These are phyloP conservation scores for Mormoops blainvillei DNA, from an alignment of 2,113 vertebrate species.

Conservation along the genomic window DNA sequence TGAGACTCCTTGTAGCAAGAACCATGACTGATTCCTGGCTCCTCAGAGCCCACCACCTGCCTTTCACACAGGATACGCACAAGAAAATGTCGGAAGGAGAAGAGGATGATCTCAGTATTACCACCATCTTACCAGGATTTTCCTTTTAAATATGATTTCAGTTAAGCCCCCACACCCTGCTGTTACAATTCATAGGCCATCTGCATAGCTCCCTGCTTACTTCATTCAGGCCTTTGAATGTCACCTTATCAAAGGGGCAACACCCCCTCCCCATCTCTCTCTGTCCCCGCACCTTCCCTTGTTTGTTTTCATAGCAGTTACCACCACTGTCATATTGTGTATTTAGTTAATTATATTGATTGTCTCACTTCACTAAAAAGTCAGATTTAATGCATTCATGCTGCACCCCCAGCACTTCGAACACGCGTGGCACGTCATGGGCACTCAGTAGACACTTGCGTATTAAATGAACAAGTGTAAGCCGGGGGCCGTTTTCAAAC, in stretches of 20 bases:
- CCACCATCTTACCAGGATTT: not conserved
- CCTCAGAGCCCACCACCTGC: not conserved
- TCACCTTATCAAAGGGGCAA: not conserved
- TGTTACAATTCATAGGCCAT: not conserved
- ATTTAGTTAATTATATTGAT: not conserved
- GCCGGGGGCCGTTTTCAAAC: not conserved
- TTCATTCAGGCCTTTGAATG: not conserved
- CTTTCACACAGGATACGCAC: not conserved
- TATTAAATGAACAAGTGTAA: not conserved
- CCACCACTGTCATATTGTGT: not conserved
- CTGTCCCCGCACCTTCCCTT: not conserved
- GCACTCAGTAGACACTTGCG: not conserved
- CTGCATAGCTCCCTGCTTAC: not conserved
- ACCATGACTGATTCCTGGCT: not conserved
- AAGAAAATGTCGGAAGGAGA: not conserved
- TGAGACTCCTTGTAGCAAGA: not conserved
- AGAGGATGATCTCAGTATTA: not conserved
- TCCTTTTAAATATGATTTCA: not conserved
- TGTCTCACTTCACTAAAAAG: not conserved
- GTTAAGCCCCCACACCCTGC: not conserved
- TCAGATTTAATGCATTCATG: not conserved
- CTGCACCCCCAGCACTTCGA: not conserved
- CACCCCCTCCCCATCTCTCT: not conserved
- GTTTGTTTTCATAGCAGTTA: not conserved
- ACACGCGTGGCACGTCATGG: not conserved